Conservation (phyloP, 23 tunicate species). For the Oikopleura dioica region DNA sequence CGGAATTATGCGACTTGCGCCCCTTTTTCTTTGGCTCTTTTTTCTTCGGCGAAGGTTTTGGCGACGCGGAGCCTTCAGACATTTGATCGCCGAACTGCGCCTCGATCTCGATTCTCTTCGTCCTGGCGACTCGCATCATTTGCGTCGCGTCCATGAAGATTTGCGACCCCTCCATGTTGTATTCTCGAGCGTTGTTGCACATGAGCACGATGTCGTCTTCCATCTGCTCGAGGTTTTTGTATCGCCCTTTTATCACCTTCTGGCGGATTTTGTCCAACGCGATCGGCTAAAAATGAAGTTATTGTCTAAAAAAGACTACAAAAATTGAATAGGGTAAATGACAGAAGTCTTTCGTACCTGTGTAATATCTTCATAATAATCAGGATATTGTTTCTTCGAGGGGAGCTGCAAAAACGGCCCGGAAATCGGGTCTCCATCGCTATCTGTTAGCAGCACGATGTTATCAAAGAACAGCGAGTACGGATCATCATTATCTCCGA, state of each 20-base stretch:
- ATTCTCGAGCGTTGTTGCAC: slow-evolving; percentile 89
- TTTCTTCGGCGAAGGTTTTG: neutral
- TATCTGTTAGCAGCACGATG: neutral
- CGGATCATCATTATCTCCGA: neutral
- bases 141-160: neutral
- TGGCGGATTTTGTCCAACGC: slow-evolving; percentile 58
- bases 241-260: slow-evolving; percentile 47
- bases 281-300: too few relatives aligned
- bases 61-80: neutral
- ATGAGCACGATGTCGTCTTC: slow-evolving; percentile 58
- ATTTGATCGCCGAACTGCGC: neutral
- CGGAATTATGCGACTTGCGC: too few relatives aligned
- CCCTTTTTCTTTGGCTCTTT: too few relatives aligned
- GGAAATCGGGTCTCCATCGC: slow-evolving; percentile 40
- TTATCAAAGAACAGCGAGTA: neutral
- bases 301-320: too few relatives aligned
- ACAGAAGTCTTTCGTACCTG: too few relatives aligned
- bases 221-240: slow-evolving; percentile 25
- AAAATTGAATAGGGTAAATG: too few relatives aligned
- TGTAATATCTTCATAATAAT: slow-evolving; percentile 60
- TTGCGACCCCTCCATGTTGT: slow-evolving; percentile 58
- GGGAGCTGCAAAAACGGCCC: slow-evolving; percentile 75
- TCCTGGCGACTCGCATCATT: neutral
- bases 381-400: slow-evolving; percentile 73
- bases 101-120: neutral